phyloP scores from a whole-genome alignment of 1,140 invertebrate genomes.

The Himalopsyche phryganea region DNA sequence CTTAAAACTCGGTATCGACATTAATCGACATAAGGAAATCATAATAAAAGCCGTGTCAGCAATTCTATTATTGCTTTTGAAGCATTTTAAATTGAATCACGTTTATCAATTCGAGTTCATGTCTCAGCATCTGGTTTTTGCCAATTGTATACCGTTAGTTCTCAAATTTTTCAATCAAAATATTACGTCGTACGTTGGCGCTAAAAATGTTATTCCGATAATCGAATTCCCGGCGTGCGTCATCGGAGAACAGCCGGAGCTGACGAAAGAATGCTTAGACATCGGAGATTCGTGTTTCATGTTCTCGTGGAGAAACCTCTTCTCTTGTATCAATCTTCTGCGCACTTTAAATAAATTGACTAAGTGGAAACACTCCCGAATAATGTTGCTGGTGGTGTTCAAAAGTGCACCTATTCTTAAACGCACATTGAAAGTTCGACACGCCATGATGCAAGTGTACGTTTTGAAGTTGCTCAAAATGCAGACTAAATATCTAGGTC shows the following conservation, averaged over 20 bases:
- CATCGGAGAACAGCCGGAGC: constrained; percentile 91
- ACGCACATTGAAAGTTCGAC: constrained; percentile 89
- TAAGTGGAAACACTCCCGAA: constrained; percentile 99
- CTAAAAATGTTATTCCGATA: constrained; percentile 92
- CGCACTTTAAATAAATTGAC: constrained; percentile 97
- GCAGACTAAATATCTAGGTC: constrained; percentile 98
- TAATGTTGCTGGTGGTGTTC: constrained; percentile 99
- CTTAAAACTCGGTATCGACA: constrained; percentile 94
- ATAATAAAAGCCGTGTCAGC: constrained; percentile 97
- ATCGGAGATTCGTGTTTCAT: constrained; percentile 77
- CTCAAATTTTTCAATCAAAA: constrained; percentile 99
- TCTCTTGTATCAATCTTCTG: constrained; percentile 96
- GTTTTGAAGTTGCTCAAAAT: constrained; percentile 97
- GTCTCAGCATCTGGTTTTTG: constrained; percentile 98
- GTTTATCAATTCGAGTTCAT: constrained; percentile 99
- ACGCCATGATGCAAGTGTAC: constrained; percentile 98
- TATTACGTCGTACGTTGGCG: constrained; percentile 90
- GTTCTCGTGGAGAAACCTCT: constrained; percentile 97
- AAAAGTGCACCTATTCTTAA: constrained; percentile 99
- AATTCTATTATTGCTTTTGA: constrained; percentile 87
- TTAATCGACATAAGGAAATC: constrained; percentile 98
- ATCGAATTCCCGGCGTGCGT: constrained; percentile 96
- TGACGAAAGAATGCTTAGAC: constrained; percentile 90
- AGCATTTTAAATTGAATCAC: constrained; percentile 99
- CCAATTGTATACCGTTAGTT: constrained; percentile 97